phyloP scores from a whole-genome alignment of 1,140 invertebrate genomes.

The Neodiprion virginianus region DNA sequence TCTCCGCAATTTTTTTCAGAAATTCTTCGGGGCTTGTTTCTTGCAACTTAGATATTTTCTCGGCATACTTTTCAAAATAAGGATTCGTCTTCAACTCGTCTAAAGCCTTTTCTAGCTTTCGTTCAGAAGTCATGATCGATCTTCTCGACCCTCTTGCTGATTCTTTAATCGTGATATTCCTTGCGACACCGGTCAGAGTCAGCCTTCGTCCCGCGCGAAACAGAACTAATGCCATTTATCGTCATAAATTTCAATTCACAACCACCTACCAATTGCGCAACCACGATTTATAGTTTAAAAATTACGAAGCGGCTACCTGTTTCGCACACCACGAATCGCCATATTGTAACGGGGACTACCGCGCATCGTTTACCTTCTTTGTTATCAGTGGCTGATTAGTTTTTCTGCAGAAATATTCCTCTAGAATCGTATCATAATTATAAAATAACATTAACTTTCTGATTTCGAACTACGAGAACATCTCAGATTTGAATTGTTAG shows the following conservation, averaged over 20 bases:
- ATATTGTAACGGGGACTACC: not conserved
- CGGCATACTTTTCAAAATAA: conserved; percentile 83
- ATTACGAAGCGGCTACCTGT: not conserved
- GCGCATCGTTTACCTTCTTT: not conserved
- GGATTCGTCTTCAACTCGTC: conserved; percentile 78
- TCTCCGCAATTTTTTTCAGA: conserved; percentile 68
- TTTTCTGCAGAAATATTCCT: not conserved
- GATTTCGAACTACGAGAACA: not conserved
- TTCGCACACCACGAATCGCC: not conserved
- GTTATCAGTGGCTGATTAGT: not conserved
- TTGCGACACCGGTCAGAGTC: not conserved
- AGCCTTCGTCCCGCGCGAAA: not conserved
- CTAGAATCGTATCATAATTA: not conserved
- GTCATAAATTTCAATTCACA: not conserved
- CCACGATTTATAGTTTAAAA: not conserved
- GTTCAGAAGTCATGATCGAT: conserved; percentile 62
- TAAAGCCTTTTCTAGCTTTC: conserved; percentile 64
- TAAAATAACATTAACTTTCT: not conserved
- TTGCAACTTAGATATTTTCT: conserved; percentile 78
- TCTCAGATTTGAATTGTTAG: not conserved
- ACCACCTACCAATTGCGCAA: not conserved
- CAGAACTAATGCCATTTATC: conserved; percentile 7
- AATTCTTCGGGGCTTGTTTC: conserved; percentile 79
- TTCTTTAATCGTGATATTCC: not conserved
- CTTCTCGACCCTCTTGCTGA: conserved; percentile 29